phyloP scores from a whole-genome alignment of 2,888 invertebrate species.

The Drosophila buzzatii region DNA sequence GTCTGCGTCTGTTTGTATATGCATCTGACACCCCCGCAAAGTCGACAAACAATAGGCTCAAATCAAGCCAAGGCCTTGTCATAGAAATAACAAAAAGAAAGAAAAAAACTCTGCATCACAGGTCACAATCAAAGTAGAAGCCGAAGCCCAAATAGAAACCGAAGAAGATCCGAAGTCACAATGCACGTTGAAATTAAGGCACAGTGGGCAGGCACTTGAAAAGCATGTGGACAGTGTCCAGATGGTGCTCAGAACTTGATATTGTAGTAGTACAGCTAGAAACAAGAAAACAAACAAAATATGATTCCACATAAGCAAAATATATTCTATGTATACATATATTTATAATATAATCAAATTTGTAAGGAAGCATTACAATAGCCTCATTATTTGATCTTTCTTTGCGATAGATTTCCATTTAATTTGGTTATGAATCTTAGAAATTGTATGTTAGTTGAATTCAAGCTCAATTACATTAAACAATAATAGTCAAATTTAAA shows the following conservation, averaged over 20 bases:
- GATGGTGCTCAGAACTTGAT: not conserved
- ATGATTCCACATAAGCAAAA: not conserved
- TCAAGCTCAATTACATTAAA: not conserved
- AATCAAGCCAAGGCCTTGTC: conserved; percentile 49
- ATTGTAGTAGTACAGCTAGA: conserved; percentile 1
- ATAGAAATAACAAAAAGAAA: conserved; percentile 23
- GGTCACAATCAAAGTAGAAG: conserved; percentile 27
- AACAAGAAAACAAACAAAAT: not conserved
- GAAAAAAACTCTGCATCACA: conserved; percentile 18
- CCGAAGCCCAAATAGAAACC: conserved; percentile 17
- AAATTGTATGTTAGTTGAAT: not conserved
- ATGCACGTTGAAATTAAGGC: conserved; percentile 31
- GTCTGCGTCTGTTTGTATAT: conserved; percentile 12
- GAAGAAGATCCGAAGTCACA: conserved; percentile 24
- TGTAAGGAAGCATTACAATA: not conserved
- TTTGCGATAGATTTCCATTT: not conserved
- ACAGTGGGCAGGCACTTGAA: conserved; percentile 33
- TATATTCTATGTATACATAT: not conserved
- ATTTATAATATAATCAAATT: not conserved
- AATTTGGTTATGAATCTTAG: not conserved
- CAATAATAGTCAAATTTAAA: not conserved
- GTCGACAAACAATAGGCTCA: conserved; percentile 32
- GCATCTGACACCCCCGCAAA: conserved; percentile 33
- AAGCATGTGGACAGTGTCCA: conserved; percentile 7
- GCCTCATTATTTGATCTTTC: not conserved